A percentile compares a stretch with the other conserved stretches of the same genome.
Evolutionary conservation across 2,113 vertebrate genomes (phyloP).

Genomic region (Rafetus swinhoei): DNA sequence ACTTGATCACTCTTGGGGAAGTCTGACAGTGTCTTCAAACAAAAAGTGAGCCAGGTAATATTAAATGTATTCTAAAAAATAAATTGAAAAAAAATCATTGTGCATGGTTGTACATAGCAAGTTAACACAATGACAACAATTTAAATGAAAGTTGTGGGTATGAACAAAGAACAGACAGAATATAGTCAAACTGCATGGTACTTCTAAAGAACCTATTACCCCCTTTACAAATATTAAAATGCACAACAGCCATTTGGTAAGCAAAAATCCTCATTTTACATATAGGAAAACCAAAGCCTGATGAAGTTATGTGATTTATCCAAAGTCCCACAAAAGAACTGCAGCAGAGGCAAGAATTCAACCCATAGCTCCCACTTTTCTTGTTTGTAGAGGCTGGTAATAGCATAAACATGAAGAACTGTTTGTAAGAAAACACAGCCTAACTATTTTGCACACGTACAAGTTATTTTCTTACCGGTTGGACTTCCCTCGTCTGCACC

Average conservation of each 20-base stretch:
- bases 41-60: constrained; percentile 80
- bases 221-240: background rate
- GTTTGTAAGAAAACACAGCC: background rate
- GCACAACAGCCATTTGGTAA: background rate
- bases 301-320: background rate
- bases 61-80: constrained; percentile 75
- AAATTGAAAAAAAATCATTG: background rate
- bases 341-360: background rate
- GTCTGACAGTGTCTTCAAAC: constrained; percentile 71
- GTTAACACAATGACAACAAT: background rate
- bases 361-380: background rate
- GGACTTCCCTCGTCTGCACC: too few species aligned
- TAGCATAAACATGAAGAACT: background rate
- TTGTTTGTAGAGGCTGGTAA: background rate
- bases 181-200: background rate
- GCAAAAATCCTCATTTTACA: background rate
- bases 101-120: background rate
- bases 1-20: constrained; percentile 10
- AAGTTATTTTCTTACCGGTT: background rate
- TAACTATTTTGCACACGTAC: background rate
- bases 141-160: background rate
- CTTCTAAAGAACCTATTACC: background rate
- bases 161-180: background rate
- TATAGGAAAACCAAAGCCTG: background rate
- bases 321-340: background rate